Percentiles rank a stretch among this genome's conserved stretches.
Conservation (phyloP, 2,797 vertebrate species). For the Chaetodon trifasciatus region DNA sequence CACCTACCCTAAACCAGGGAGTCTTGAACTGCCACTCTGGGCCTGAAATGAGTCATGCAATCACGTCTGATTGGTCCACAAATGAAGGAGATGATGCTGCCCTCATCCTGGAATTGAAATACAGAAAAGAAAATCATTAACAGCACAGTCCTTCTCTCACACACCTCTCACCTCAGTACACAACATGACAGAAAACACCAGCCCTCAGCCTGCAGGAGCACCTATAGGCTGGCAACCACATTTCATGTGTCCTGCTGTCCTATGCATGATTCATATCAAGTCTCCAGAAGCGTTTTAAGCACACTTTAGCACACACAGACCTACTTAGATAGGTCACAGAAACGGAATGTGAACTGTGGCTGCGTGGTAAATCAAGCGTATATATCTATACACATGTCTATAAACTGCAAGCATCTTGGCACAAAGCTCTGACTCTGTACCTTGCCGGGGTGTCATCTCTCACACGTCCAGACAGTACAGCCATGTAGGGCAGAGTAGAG, state of each 20-base stretch:
- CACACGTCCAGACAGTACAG: not conserved
- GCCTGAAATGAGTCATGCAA: not conserved
- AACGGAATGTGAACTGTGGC: slow-evolving; percentile 54
- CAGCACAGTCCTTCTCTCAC: not conserved
- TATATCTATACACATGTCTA: not conserved
- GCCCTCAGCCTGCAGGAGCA: slow-evolving; percentile 13
- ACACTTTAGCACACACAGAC: slow-evolving; percentile 18
- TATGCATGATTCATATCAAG: slow-evolving; percentile 35
- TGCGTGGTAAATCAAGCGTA: slow-evolving; percentile 21
- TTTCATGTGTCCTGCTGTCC: slow-evolving; percentile 27
- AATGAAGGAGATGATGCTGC: not conserved
- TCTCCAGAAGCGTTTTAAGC: slow-evolving; percentile 6
- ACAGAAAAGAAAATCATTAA: too few species aligned
- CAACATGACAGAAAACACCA: not conserved
- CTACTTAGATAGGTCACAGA: slow-evolving; percentile 35
- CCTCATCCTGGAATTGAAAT: slow-evolving; percentile 10
- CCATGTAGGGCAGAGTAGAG: not conserved
- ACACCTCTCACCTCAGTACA: not conserved
- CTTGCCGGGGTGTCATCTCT: slow-evolving; percentile 2
- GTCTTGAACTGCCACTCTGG: not conserved
- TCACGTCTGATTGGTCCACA: not conserved
- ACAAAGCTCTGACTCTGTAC: not conserved
- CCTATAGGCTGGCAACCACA: slow-evolving; percentile 7
- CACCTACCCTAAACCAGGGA: slow-evolving; percentile 3
- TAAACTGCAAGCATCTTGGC: not conserved